These are phyloP conservation scores for Plagodis pulveraria DNA, from an alignment of 2,888 invertebrate genomes.

Conservation along the genomic window DNA sequence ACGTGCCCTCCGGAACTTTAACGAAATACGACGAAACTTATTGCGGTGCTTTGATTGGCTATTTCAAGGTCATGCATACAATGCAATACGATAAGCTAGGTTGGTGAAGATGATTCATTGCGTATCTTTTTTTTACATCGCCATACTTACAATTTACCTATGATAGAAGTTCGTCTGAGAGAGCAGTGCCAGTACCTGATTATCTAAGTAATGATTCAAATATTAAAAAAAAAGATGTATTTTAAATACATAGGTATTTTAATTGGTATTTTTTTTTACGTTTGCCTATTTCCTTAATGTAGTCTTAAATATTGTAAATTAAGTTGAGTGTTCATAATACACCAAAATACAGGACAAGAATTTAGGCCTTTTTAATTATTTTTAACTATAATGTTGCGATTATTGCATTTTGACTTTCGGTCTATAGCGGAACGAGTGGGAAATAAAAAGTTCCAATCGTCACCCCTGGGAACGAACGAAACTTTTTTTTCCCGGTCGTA, in stretches of 20 bases:
- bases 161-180: not conserved
- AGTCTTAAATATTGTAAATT: not conserved
- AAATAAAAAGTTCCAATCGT: constrained; percentile 1
- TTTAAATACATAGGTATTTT: not conserved
- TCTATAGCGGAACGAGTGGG: no score
- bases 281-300: not conserved
- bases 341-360: not conserved
- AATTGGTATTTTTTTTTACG: not conserved
- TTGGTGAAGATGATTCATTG: not conserved
- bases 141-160: not conserved
- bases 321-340: not conserved
- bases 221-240: not conserved
- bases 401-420: no score
- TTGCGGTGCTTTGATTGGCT: not conserved
- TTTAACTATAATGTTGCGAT: no score
- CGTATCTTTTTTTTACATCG: not conserved
- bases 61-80: not conserved
- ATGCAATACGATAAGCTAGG: not conserved
- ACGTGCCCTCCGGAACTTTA: no score
- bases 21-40: not conserved
- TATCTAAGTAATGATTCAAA: not conserved
- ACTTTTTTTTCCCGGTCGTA: no score
- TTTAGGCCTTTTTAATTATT: not conserved
- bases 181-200: not conserved
- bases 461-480: not conserved